Evolutionary conservation across 1,140 invertebrate genomes (phyloP).

Genomic region (Kradibia gibbosae): DNA sequence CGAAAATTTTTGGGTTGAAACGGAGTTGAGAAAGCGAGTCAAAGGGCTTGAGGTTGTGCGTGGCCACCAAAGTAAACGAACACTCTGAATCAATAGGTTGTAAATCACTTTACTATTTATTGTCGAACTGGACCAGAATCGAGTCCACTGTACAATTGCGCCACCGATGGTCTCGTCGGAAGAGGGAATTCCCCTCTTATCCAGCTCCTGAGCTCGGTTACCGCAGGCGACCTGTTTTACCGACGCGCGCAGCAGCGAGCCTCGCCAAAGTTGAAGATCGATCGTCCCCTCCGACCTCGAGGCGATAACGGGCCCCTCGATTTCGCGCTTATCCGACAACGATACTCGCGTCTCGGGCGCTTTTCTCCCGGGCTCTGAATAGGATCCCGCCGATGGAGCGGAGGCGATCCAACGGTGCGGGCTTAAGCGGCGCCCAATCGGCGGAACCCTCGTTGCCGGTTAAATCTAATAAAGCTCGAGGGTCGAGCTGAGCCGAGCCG

Average conservation of each 20-base stretch:
- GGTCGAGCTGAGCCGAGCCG: too few species aligned
- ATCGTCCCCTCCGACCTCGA: conserved; percentile 29
- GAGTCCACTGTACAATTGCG: conserved; percentile 43
- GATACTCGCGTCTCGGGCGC: conserved; percentile 4
- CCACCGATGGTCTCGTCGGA: neutral
- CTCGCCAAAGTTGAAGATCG: conserved; percentile 17
- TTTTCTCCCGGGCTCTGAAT: too few species aligned
- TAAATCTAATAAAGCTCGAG: conserved; percentile 3
- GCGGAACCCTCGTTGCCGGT: neutral
- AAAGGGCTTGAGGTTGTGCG: too few species aligned
- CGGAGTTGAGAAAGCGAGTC: too few species aligned
- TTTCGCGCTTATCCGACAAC: conserved; percentile 8
- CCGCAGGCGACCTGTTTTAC: neutral
- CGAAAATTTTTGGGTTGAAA: too few species aligned
- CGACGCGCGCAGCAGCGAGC: neutral
- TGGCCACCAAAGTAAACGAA: too few species aligned
- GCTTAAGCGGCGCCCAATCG: too few species aligned
- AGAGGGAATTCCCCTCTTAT: neutral
- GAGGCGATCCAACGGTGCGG: too few species aligned
- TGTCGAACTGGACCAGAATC: conserved; percentile 29
- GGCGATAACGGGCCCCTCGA: neutral
- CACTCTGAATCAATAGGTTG: conserved; percentile 2
- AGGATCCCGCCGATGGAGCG: too few species aligned
- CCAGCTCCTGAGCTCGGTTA: neutral
- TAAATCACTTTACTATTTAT: conserved; percentile 42